Percentiles rank a stretch among this genome's conserved stretches.
Conservation (phyloP, 2,113 vertebrate species). For the Colius striatus region DNA sequence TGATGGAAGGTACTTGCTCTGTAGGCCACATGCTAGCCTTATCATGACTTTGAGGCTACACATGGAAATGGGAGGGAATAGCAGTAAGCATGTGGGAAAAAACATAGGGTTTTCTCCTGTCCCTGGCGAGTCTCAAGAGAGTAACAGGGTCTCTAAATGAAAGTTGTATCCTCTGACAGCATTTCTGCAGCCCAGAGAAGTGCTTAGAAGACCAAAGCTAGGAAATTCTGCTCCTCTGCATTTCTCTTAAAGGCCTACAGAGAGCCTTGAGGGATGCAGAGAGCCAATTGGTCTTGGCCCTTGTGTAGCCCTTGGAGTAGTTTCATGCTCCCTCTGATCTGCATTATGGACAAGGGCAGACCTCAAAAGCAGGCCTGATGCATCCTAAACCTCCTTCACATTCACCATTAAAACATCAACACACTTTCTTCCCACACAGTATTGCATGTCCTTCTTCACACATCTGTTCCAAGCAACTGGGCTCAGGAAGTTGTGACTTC, state of each 20-base stretch:
- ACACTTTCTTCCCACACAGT: background rate
- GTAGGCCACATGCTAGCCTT: background rate
- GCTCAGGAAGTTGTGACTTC: background rate
- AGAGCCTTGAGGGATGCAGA: background rate
- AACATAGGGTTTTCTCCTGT: background rate
- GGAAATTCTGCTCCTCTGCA: background rate
- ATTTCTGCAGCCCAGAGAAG: background rate
- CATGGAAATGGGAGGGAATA: background rate
- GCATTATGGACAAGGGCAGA: background rate
- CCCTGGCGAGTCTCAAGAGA: background rate
- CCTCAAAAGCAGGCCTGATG: background rate
- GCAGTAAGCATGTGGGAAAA: background rate
- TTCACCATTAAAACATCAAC: background rate
- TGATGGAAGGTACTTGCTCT: background rate
- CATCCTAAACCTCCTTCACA: background rate
- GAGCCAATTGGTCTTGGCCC: background rate
- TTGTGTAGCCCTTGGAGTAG: background rate
- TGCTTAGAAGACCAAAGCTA: background rate
- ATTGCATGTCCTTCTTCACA: background rate
- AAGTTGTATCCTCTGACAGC: fast-evolving
- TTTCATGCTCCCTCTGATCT: background rate
- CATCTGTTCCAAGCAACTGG: background rate
- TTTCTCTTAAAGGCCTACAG: background rate
- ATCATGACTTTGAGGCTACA: background rate
- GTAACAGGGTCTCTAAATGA: background rate